phyloP scores from a whole-genome alignment of 2,113 vertebrate species.

The Trachemys scripta region DNA sequence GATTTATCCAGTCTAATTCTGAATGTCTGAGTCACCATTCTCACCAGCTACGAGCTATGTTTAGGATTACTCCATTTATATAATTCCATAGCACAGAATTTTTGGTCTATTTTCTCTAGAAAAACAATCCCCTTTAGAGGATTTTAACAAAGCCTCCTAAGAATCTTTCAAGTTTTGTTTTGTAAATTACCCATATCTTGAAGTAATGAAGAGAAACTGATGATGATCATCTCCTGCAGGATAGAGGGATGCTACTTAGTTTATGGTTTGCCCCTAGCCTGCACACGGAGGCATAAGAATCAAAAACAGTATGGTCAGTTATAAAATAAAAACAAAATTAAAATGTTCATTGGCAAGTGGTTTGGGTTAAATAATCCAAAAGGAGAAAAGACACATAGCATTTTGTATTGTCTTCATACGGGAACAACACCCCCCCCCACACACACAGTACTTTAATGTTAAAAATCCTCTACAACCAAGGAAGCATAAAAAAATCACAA shows the following conservation, averaged over 20 bases:
- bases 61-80: background rate
- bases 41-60: background rate
- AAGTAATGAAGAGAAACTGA: background rate
- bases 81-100: background rate
- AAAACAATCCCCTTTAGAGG: background rate
- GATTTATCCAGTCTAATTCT: background rate
- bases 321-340: background rate
- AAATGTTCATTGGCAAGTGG: background rate
- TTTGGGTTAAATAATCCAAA: background rate
- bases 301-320: background rate
- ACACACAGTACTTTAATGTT: too few species aligned
- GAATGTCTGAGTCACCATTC: background rate
- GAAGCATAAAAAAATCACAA: too few species aligned
- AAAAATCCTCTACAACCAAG: too few species aligned
- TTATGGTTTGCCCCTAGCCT: background rate
- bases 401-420: too few species aligned
- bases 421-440: too few species aligned
- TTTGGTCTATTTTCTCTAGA: background rate
- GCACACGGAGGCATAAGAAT: background rate
- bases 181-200: background rate
- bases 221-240: accelerated
- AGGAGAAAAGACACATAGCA: background rate
- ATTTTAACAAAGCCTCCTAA: background rate
- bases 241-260: background rate
- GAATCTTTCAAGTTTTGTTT: background rate